Conservation (phyloP, 2,113 vertebrate species). For the Podocnemis expansa region DNA sequence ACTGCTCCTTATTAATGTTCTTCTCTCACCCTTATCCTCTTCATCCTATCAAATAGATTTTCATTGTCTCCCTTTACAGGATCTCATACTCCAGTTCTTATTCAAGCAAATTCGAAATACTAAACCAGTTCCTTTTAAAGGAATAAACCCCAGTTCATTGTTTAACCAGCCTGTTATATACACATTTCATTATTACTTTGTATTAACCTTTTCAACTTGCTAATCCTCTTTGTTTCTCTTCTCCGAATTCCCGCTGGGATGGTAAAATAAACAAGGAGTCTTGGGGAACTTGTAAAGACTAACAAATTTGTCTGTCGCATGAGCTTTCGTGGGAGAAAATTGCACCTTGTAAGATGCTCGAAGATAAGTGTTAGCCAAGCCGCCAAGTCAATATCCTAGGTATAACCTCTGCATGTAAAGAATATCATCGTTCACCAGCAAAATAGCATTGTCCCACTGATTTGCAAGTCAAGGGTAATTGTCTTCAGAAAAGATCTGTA, state of each 20-base stretch:
- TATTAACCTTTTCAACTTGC: background rate
- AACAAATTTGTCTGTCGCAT: too few relatives aligned
- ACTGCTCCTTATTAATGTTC: background rate
- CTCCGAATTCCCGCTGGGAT: conserved; percentile 10
- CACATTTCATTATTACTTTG: conserved; percentile 15
- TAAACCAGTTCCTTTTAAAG: background rate
- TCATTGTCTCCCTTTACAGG: background rate
- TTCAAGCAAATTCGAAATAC: background rate
- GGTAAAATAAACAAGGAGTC: too few relatives aligned
- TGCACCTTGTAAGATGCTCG: too few relatives aligned
- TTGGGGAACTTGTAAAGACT: too few relatives aligned
- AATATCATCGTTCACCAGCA: background rate
- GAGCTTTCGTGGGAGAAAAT: too few relatives aligned
- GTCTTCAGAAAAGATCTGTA: conserved; percentile 8
- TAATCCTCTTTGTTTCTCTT: conserved; percentile 4
- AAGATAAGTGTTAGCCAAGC: conserved; percentile 1
- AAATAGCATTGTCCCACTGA: background rate
- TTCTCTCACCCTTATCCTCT: background rate
- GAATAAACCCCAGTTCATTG: background rate
- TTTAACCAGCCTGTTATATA: background rate
- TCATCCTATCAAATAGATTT: background rate
- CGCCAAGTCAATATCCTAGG: background rate
- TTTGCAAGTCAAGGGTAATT: conserved; percentile 32
- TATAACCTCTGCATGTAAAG: background rate
- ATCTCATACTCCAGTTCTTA: background rate